phyloP scores from a whole-genome alignment of 1,140 invertebrate genomes.

The Centruroides sculpturatus region DNA sequence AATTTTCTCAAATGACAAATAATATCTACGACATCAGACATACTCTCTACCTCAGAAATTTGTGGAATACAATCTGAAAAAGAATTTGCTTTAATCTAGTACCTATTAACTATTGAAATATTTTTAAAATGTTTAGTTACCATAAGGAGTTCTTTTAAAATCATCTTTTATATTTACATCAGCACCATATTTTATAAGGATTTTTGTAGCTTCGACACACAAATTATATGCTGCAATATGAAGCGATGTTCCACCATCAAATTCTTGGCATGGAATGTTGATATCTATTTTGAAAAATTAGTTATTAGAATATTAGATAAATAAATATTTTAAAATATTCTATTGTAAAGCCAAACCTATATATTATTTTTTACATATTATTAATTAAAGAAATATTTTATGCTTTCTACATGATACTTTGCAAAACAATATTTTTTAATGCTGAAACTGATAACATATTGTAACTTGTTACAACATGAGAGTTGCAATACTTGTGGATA shows the following conservation, averaged over 20 bases:
- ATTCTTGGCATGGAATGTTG: slow-evolving; percentile 35
- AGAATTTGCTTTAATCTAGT: no score
- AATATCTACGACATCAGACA: slow-evolving; percentile 27
- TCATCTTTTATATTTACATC: slow-evolving; percentile 31
- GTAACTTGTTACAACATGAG: no score
- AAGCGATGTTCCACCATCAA: slow-evolving; percentile 37
- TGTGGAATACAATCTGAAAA: slow-evolving; percentile 36
- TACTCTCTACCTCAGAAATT: slow-evolving; percentile 25
- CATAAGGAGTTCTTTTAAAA: slow-evolving; percentile 28
- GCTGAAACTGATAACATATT: no score
- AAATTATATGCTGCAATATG: slow-evolving; percentile 40
- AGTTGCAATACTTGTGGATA: no score
- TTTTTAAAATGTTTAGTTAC: slow-evolving; percentile 13
- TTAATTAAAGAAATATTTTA: no score
- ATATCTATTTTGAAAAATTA: slow-evolving; percentile 18
- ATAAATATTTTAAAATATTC: no score
- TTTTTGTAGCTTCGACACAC: slow-evolving; percentile 32
- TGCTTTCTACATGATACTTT: no score
- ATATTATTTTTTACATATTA: no score
- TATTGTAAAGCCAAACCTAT: no score
- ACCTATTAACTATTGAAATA: no score
- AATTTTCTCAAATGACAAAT: slow-evolving; percentile 24
- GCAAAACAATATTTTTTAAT: no score
- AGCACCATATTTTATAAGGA: slow-evolving; percentile 35
- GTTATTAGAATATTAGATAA: no score